Conservation (phyloP, 2,888 invertebrate species). For the Ptilodon capucinus region DNA sequence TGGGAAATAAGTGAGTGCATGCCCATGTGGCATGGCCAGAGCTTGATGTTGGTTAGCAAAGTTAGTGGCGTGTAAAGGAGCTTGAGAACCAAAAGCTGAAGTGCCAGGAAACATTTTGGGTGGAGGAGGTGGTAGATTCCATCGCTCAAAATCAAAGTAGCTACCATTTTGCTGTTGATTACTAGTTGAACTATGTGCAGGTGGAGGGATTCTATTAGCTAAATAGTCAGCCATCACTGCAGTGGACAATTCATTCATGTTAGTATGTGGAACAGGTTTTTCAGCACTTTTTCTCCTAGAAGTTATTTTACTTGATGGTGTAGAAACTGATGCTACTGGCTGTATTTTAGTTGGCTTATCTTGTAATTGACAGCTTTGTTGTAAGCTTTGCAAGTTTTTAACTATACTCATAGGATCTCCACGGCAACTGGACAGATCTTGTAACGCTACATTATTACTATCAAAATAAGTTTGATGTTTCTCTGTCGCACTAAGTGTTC, state of each 20-base stretch:
- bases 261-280: constrained; percentile 63
- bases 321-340: constrained; percentile 49
- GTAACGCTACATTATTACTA: constrained; percentile 83
- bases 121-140: constrained; percentile 88
- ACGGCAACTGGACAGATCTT: constrained; percentile 88
- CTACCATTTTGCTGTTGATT: constrained; percentile 85
- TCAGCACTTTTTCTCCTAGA: constrained; percentile 85
- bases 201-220: constrained; percentile 86
- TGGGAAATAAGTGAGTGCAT: constrained; percentile 89
- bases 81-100: constrained; percentile 83
- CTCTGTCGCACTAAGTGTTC: constrained; percentile 70
- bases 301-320: constrained; percentile 50
- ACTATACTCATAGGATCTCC: constrained; percentile 90
- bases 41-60: constrained; percentile 85
- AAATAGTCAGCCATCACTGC: constrained; percentile 81
- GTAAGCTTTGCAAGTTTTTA: constrained; percentile 86
- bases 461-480: constrained; percentile 85
- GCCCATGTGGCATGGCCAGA: constrained; percentile 86
- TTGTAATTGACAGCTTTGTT: constrained; percentile 83
- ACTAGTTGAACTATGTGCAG: constrained; percentile 86
- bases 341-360: constrained; percentile 78
- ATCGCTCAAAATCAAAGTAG: constrained; percentile 91
- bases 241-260: constrained; percentile 80
- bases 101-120: constrained; percentile 86
- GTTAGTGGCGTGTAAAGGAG: constrained; percentile 79